Conservation (phyloP, 1,140 invertebrate species). For the Lucilia cuprina region DNA sequence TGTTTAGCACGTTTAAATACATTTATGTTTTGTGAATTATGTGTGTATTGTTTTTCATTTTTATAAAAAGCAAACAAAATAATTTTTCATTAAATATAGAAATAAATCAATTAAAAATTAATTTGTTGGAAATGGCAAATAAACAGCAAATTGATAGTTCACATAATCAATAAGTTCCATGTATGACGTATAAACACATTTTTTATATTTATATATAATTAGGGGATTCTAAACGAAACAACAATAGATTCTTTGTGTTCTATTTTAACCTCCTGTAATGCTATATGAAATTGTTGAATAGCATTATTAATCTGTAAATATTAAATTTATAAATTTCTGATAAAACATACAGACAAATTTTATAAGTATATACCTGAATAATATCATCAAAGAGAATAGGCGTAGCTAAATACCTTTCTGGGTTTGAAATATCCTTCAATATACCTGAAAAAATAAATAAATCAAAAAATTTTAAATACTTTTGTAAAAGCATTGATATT, state of each 20-base stretch:
- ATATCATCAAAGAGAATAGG: conserved; percentile 47
- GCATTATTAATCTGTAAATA: conserved; percentile 67
- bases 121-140: too few relatives aligned
- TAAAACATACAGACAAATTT: conserved; percentile 27
- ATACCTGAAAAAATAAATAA: conserved; percentile 43
- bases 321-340: neutral
- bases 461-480: too few relatives aligned
- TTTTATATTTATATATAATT: conserved; percentile 29
- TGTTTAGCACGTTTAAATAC: too few relatives aligned
- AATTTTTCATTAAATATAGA: too few relatives aligned
- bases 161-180: too few relatives aligned
- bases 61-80: too few relatives aligned
- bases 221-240: conserved; percentile 72
- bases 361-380: conserved; percentile 44
- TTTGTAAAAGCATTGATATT: too few relatives aligned
- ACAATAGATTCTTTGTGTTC: conserved; percentile 81
- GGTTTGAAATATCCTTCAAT: conserved; percentile 57
- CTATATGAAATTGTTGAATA: conserved; percentile 67
- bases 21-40: too few relatives aligned
- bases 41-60: too few relatives aligned
- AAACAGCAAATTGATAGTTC: too few relatives aligned
- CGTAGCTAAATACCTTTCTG: conserved; percentile 53
- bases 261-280: conserved; percentile 73
- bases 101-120: too few relatives aligned
- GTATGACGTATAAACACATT: too few relatives aligned